phyloP scores from a whole-genome alignment of 2,888 invertebrate species.

The Dryadula phaetusa region DNA sequence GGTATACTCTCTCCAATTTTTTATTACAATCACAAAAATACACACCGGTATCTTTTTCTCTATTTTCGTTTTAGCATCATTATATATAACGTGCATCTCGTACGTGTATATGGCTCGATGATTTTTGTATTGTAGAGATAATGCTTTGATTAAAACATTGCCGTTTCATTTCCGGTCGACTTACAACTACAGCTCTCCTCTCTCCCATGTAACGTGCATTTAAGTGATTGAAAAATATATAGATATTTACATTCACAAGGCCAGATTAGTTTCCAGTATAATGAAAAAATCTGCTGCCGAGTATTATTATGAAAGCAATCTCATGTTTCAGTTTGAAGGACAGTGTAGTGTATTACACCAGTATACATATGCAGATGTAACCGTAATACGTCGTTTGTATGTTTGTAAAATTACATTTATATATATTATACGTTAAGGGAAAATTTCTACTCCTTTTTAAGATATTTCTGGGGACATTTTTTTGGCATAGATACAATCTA shows the following conservation, averaged over 20 bases:
- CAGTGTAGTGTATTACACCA: too few species aligned
- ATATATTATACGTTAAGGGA: too few species aligned
- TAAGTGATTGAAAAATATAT: constrained; percentile 4
- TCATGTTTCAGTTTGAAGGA: neutral
- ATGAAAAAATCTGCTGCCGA: neutral
- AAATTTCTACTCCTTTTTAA: too few species aligned
- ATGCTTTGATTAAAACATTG: constrained; percentile 8
- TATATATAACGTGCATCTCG: neutral
- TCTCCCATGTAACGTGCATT: neutral
- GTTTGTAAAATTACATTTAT: too few species aligned
- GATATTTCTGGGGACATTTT: too few species aligned
- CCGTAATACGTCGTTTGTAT: too few species aligned
- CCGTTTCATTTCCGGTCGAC: neutral
- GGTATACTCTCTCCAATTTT: too few species aligned
- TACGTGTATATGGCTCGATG: neutral
- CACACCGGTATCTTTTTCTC: neutral
- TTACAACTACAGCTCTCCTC: neutral
- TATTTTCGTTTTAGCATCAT: neutral
- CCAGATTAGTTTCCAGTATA: neutral
- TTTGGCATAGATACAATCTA: too few species aligned
- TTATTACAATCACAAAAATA: too few species aligned
- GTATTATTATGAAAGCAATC: neutral
- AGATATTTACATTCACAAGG: constrained; percentile 1
- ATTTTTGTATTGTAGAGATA: neutral
- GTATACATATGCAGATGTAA: too few species aligned